These are phyloP conservation scores for Hemibagrus wyckioides DNA, from an alignment of 2,113 vertebrate genomes.

Conservation along the genomic window DNA sequence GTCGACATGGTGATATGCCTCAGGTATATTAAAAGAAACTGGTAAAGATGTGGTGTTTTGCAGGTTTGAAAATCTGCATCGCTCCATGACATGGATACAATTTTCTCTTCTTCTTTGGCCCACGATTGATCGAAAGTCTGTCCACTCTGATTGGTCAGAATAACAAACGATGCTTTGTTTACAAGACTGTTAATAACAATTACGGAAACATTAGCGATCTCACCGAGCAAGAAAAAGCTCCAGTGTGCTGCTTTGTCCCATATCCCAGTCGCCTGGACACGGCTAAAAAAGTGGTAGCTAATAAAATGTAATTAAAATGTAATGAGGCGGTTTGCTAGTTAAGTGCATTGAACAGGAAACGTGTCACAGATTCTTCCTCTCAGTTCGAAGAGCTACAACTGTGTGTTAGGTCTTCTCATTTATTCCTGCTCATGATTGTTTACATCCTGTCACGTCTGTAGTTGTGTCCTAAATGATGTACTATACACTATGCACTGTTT, in stretches of 20 bases:
- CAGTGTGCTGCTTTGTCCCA: background rate
- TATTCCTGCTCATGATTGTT: no score
- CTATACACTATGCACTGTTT: no score
- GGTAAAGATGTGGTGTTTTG: background rate
- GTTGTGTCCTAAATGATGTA: no score
- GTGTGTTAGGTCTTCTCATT: background rate
- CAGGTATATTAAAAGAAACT: background rate
- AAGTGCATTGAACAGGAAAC: background rate
- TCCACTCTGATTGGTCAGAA: background rate
- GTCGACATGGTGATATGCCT: background rate
- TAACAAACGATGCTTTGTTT: background rate
- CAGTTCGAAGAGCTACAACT: background rate
- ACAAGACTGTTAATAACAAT: background rate
- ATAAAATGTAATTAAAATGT: background rate
- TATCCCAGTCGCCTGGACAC: background rate
- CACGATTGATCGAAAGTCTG: background rate
- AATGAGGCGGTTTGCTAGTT: background rate
- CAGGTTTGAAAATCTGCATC: background rate
- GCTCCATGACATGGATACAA: background rate
- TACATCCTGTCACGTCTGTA: no score
- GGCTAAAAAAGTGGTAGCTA: background rate
- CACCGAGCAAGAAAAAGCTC: background rate
- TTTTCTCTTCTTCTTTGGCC: background rate
- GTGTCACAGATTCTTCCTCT: background rate
- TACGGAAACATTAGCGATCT: background rate